These are phyloP conservation scores for Luffia ferchaultella DNA, from an alignment of 2,888 invertebrate species.

Conservation along the genomic window DNA sequence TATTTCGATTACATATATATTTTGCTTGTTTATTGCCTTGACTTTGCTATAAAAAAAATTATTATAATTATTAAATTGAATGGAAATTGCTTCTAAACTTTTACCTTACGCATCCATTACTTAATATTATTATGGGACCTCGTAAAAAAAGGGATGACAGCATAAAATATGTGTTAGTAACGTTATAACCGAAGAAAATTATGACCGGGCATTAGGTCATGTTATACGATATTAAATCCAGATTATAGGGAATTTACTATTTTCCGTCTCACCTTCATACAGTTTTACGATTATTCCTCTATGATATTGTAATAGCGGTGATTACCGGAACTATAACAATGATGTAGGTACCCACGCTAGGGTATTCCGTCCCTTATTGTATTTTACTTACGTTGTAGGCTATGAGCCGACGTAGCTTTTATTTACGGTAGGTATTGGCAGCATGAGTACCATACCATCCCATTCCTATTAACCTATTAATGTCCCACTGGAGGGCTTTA, in stretches of 20 bases:
- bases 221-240: neutral
- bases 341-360: no score
- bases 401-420: no score
- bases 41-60: no score
- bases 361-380: no score
- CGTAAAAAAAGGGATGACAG: neutral
- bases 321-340: neutral
- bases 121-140: neutral
- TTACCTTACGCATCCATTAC: neutral
- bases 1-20: no score
- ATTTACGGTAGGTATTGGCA: no score
- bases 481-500: no score
- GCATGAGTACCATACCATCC: no score
- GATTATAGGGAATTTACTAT: conserved; percentile 24
- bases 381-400: no score
- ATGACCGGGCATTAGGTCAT: conserved; percentile 18
- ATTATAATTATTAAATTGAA: no score
- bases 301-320: neutral
- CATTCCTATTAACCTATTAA: no score
- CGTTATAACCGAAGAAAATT: conserved; percentile 22
- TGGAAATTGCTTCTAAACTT: neutral
- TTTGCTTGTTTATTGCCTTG: no score
- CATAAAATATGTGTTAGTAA: conserved; percentile 17
- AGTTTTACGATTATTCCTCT: conserved; percentile 25
- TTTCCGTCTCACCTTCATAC: conserved; percentile 17